phyloP scores from a whole-genome alignment of 2,797 vertebrate genomes.

The Ibycter americanus region DNA sequence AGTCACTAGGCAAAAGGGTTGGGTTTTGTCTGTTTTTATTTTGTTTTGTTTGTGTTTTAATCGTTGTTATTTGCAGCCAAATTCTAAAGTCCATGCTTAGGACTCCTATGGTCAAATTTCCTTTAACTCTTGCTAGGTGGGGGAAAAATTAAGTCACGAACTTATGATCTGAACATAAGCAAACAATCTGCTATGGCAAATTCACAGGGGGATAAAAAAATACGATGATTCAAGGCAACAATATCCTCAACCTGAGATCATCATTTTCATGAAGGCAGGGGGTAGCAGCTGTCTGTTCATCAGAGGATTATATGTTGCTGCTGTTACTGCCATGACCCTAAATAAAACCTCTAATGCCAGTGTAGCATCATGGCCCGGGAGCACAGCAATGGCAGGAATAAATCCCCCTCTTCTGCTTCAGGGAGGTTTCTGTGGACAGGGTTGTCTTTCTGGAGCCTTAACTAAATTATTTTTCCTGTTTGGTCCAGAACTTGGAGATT shows the following conservation, averaged over 20 bases:
- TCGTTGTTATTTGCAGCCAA: not conserved
- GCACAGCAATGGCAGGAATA: not conserved
- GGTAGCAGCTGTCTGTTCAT: conserved; percentile 1
- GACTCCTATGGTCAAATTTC: not conserved
- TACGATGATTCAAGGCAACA: conserved; percentile 7
- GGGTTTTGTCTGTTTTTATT: not conserved
- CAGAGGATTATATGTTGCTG: not conserved
- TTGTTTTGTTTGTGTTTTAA: not conserved
- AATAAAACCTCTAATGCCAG: conserved; percentile 20
- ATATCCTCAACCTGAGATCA: not conserved
- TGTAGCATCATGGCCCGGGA: rapidly evolving
- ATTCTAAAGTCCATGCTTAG: conserved; percentile 36
- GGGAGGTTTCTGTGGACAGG: not conserved
- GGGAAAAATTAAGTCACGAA: not conserved
- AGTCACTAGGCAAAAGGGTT: not conserved
- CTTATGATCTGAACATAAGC: not conserved
- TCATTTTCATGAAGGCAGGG: not conserved
- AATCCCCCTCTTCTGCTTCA: not conserved
- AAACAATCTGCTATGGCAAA: not conserved
- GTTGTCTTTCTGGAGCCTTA: not conserved
- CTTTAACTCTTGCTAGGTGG: not conserved
- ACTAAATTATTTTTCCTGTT: not conserved
- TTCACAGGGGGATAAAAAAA: not conserved
- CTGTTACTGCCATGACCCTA: not conserved
- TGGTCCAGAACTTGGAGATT: not conserved